phyloP scores from a whole-genome alignment of 1,140 invertebrate species.

The Aphis gossypii region DNA sequence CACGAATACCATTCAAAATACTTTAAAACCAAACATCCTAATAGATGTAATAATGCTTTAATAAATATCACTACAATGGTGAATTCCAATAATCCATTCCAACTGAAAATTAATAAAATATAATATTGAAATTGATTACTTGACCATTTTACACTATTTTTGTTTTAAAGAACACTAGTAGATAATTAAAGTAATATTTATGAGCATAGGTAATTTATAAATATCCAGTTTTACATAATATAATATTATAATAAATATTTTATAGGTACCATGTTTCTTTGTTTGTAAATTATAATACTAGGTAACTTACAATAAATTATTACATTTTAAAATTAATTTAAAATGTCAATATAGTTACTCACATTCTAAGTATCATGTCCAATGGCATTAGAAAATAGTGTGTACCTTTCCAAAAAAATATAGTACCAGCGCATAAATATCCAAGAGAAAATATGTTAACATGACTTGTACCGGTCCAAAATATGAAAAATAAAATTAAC shows the following conservation, averaged over 20 bases:
- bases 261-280: neutral
- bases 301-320: neutral
- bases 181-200: neutral
- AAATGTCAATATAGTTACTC: neutral
- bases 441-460: conserved; percentile 10
- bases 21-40: conserved; percentile 9
- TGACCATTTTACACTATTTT: neutral
- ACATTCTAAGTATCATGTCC: neutral
- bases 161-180: neutral
- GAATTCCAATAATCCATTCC: neutral
- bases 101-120: neutral
- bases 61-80: neutral
- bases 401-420: conserved; percentile 25
- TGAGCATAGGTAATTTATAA: neutral
- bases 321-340: neutral
- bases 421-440: neutral
- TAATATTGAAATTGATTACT: neutral
- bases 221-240: neutral
- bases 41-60: conserved; percentile 2
- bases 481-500: conserved; percentile 17
- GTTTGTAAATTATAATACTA: neutral
- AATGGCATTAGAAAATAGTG: conserved; percentile 26
- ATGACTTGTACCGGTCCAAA: neutral
- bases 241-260: neutral
- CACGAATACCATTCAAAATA: conserved; percentile 4